These are phyloP conservation scores for Ctenopoma multispine DNA, from an alignment of 2,797 vertebrate species.

Conservation along the genomic window DNA sequence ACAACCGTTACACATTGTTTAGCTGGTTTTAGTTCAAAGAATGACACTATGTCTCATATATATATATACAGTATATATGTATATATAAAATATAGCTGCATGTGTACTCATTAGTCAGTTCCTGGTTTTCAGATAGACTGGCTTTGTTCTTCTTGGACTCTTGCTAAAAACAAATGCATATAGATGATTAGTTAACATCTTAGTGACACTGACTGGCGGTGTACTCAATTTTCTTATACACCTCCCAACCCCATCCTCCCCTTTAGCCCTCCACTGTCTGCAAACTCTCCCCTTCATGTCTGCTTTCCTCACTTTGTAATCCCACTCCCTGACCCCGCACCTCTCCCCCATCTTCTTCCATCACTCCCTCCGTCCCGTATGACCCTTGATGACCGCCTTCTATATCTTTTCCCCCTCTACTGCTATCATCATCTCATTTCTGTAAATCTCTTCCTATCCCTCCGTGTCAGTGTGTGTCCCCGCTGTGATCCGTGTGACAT, in stretches of 20 bases:
- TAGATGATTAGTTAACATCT: not conserved
- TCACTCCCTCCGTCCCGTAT: not conserved
- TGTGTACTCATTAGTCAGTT: too few species aligned
- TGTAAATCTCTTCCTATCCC: constrained; percentile 62
- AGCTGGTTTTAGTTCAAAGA: too few species aligned
- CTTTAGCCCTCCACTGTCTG: constrained; percentile 18
- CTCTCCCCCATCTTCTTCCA: constrained; percentile 21
- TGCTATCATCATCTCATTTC: constrained; percentile 50
- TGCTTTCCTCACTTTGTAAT: constrained; percentile 41
- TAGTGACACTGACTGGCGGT: too few species aligned
- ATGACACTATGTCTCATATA: too few species aligned
- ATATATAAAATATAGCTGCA: too few species aligned
- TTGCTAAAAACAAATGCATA: not conserved
- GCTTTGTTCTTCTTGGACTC: not conserved
- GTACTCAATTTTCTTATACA: not conserved
- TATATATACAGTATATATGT: too few species aligned
- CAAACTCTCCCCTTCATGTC: constrained; percentile 17
- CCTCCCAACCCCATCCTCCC: constrained; percentile 3
- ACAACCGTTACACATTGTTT: too few species aligned
- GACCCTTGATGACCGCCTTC: constrained; percentile 34
- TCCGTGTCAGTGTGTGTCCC: constrained; percentile 28
- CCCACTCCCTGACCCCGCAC: constrained; percentile 46
- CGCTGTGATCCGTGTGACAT: constrained; percentile 79
- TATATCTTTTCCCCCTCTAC: constrained; percentile 12
- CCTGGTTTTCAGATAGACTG: not conserved